Evolutionary conservation across 2,888 invertebrate species (phyloP), one percentile per base, ranked within the genome.

Genomic region (Latrodectus hesperus): DNA sequence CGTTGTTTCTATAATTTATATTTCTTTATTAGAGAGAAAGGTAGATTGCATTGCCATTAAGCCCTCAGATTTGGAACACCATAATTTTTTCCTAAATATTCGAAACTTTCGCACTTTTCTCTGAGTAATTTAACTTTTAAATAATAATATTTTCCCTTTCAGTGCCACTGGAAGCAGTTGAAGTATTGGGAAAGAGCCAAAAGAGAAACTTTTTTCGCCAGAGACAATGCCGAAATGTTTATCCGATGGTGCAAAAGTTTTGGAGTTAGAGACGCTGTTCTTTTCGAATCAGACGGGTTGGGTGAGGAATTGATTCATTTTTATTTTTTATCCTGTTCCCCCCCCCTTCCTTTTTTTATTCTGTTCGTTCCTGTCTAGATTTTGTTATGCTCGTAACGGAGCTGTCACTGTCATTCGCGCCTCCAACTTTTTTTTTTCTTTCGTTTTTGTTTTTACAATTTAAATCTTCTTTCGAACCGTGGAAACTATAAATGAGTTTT

Each of bases 181-280:
- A 95, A 96, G 91, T 96, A 95, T 92, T 96, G 96, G 94, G 95
- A 95, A 93, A 95, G 95, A 91, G 97, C 97, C 17, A 95, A 95
- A 85, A 94, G 96, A n/a, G 94, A 96, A 90, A 96, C 96, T 91
- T 97, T 97, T 94, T 97, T 96, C 93, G 96, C 97, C 0, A 92
- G 97, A 72, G 97, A 97, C 93, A 97, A 97, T 93, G 95, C 96
- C 91, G 96, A 96, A 91, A 96, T 96, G 93, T 97, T 97, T 92
- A 95, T 97, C 90, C 95, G 95, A 89, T 97, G 97, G 94, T 96
- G 96, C 92, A 94, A 96, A 86, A 95, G 96, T 77, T 94, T 96
- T 79, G 96, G 96, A 75, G 96, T 97, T 68, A 96, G 96, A 91
- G 96, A 96, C 92, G 97, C 96, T 92, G 94, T 96, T 84, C 94